A percentile compares a stretch with the other conserved stretches of the same genome.
Evolutionary conservation across 2,113 vertebrate genomes (phyloP).

Genomic region (Oryctolagus cuniculus): mOryCun1.1 NC_091446.1:80626001-80626500

Average conservation of each 20-base stretch:
- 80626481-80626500: not conserved
- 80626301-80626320: not conserved
- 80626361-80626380: not conserved
- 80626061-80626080: not conserved
- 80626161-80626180: not conserved
- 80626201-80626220: not conserved
- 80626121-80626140: not conserved
- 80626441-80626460: not conserved
- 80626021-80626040: not conserved
- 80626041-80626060: not conserved
- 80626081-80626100: not conserved
- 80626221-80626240: not conserved
- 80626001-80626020: not conserved
- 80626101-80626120: not conserved
- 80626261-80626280: not conserved
- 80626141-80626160: not conserved
- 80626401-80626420: not conserved
- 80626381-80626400: not conserved
- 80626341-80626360: not conserved
- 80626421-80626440: not conserved
- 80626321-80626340: not conserved
- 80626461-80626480: not conserved
- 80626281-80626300: not conserved
- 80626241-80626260: not conserved
- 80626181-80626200: not conserved